Conservation (phyloP, 2,113 vertebrate genomes). For the Orientallactaga bullata region DNA sequence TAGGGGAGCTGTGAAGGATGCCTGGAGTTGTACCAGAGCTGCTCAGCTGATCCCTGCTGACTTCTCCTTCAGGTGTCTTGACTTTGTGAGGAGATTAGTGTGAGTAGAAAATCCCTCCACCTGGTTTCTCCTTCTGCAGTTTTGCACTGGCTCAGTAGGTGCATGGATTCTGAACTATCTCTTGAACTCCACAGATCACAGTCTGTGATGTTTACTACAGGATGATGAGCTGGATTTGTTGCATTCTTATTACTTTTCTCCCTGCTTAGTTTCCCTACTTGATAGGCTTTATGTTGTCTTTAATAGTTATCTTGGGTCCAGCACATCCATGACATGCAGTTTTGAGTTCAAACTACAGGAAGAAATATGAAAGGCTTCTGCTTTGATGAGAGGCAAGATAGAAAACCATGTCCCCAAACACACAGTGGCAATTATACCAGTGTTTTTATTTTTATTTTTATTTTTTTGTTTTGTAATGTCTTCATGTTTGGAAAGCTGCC, state of each 20-base stretch:
- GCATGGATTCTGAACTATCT: not conserved
- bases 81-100: too few relatives aligned
- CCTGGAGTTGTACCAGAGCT: too few relatives aligned
- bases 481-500: not conserved
- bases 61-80: too few relatives aligned
- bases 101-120: too few relatives aligned
- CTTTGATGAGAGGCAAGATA: not conserved
- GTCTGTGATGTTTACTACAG: not conserved
- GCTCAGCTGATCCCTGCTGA: too few relatives aligned
- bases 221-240: not conserved
- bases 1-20: too few relatives aligned
- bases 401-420: not conserved
- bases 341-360: not conserved
- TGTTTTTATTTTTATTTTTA: too few relatives aligned
- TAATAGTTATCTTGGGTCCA: not conserved
- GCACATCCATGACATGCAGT: not conserved
- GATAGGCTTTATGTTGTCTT: not conserved
- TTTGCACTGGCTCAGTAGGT: too few relatives aligned
- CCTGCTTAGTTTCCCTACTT: not conserved
- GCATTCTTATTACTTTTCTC: not conserved
- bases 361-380: not conserved
- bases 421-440: not conserved
- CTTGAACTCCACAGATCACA: not conserved
- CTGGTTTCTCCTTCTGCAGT: too few relatives aligned
- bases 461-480: not conserved